Conservation (phyloP, 2,113 vertebrate genomes). For the Haliaeetus leucogaster region DNA sequence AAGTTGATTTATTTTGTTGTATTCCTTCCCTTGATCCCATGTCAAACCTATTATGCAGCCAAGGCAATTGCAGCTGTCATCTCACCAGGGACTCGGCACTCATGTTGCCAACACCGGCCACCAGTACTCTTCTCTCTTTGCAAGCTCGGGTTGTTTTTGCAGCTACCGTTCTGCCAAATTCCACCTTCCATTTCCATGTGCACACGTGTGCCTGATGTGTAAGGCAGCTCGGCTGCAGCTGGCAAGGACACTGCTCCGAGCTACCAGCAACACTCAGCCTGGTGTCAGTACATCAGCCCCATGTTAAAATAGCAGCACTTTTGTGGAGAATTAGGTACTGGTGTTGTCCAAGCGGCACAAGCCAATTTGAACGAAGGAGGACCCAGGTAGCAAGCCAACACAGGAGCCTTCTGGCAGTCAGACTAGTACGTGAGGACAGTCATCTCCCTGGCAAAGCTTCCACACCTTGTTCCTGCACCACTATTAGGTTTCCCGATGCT, state of each 20-base stretch:
- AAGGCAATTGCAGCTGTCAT: background rate
- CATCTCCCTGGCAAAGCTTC: background rate
- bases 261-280: background rate
- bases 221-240: background rate
- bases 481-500: background rate
- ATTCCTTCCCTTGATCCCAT: background rate
- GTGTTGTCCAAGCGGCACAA: background rate
- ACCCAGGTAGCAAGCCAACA: slow-evolving; percentile 24
- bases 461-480: background rate
- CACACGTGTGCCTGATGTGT: background rate
- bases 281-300: background rate
- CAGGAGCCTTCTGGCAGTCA: slow-evolving; percentile 10
- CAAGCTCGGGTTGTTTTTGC: background rate
- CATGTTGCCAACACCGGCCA: background rate
- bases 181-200: background rate
- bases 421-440: background rate
- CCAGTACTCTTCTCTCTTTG: background rate
- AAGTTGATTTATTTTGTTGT: background rate
- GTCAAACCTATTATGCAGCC: background rate
- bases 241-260: background rate
- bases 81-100: background rate
- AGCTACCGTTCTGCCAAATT: background rate
- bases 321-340: background rate
- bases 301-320: background rate
- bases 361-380: background rate